These are phyloP conservation scores for Megastigmus dorsalis DNA, from an alignment of 2,888 invertebrate species.

Conservation along the genomic window DNA sequence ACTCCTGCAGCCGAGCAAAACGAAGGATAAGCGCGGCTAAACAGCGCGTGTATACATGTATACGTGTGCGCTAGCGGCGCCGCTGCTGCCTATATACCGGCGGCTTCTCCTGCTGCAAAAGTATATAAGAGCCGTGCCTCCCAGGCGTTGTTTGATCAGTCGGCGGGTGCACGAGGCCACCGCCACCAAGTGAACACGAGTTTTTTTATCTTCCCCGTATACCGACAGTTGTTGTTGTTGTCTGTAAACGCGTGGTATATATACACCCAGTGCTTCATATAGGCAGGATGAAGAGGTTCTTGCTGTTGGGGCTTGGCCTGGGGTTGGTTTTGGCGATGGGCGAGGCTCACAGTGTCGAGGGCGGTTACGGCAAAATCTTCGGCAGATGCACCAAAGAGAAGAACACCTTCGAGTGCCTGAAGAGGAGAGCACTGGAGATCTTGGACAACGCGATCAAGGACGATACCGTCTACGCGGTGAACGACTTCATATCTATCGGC, in stretches of 20 bases:
- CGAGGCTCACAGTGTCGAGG: constrained; percentile 53
- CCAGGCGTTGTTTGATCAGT: constrained; percentile 59
- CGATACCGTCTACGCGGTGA: constrained; percentile 68
- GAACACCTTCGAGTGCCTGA: constrained; percentile 71
- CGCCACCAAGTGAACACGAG: constrained; percentile 35
- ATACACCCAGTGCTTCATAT: too few species aligned
- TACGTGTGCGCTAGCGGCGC: constrained; percentile 52
- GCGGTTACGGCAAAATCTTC: constrained; percentile 66
- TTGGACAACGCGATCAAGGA: constrained; percentile 69
- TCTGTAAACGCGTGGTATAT: too few species aligned
- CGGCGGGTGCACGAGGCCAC: constrained; percentile 49
- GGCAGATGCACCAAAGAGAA: constrained; percentile 69
- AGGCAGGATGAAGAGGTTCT: constrained; percentile 58
- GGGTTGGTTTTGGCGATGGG: constrained; percentile 41
- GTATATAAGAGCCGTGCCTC: constrained; percentile 63
- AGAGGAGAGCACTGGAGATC: constrained; percentile 68
- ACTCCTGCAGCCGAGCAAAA: too few species aligned
- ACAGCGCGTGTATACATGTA: constrained; percentile 70
- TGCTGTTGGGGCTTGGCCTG: constrained; percentile 56
- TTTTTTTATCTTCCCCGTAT: too few species aligned
- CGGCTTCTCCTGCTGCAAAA: constrained; percentile 54
- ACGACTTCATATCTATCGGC: constrained; percentile 69
- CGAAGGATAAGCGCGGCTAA: constrained; percentile 65
- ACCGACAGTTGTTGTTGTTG: not conserved
- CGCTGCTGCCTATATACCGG: too few species aligned